A percentile compares a stretch with the other conserved stretches of the same genome.
Conservation (phyloP, 1,140 invertebrate species). For the Trichomalopsis sarcophagae region DNA sequence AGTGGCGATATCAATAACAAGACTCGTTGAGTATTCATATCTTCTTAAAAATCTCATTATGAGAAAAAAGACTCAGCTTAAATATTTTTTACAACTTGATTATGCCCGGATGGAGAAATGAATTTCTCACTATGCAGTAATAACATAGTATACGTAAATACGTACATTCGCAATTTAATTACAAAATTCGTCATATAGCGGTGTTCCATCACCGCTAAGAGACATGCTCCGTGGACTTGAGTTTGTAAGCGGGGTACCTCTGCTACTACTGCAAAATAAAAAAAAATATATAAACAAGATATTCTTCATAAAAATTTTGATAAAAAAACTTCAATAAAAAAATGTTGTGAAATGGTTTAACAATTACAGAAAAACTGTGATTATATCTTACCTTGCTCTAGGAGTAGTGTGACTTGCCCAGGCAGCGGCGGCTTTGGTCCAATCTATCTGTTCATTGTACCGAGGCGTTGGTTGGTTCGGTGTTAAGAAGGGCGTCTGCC, state of each 20-base stretch:
- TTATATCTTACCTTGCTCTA: slow-evolving; percentile 64
- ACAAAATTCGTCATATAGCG: slow-evolving; percentile 89
- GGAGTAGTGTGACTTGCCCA: slow-evolving; percentile 80
- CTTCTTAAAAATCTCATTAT: too few relatives aligned
- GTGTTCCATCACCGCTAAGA: slow-evolving; percentile 88
- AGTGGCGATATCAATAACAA: background rate
- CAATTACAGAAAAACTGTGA: background rate
- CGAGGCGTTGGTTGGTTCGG: slow-evolving; percentile 79
- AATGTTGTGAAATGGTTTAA: background rate
- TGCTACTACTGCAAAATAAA: slow-evolving; percentile 20
- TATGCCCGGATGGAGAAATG: too few relatives aligned
- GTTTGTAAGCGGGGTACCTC: slow-evolving; percentile 89
- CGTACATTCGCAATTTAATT: background rate
- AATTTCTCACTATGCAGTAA: too few relatives aligned
- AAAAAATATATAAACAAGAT: background rate
- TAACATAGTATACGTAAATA: too few relatives aligned
- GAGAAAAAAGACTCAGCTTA: too few relatives aligned
- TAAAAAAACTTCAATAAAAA: background rate
- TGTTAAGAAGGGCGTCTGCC: slow-evolving; percentile 91
- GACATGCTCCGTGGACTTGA: slow-evolving; percentile 91
- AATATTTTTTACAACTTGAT: too few relatives aligned
- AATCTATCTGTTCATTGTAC: slow-evolving; percentile 79
- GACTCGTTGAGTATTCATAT: background rate
- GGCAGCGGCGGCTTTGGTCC: slow-evolving; percentile 87
- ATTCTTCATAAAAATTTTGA: background rate